A percentile compares a stretch with the other conserved stretches of the same genome.
phyloP scores from a whole-genome alignment of 2,113 vertebrate species.

The Hydrochoerus hydrochaeris region DNA sequence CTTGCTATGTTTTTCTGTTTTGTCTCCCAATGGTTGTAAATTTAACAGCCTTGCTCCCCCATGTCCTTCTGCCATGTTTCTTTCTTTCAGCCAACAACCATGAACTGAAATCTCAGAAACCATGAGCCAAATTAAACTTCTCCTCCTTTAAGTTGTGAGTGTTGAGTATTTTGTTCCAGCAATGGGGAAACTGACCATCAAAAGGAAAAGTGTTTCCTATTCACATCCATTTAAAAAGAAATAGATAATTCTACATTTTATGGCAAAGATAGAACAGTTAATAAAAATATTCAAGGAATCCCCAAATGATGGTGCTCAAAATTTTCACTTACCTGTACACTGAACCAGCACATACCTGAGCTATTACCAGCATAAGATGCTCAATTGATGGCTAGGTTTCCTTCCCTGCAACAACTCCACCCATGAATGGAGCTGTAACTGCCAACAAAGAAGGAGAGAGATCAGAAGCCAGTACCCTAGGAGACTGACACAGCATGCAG shows the following conservation, averaged over 20 bases:
- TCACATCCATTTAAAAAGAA: constrained; percentile 2
- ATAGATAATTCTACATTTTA: neutral
- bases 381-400: neutral
- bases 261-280: neutral
- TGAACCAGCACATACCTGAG: too few relatives aligned
- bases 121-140: neutral
- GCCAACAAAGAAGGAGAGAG: neutral
- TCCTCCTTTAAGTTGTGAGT: neutral
- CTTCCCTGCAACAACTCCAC: neutral
- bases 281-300: neutral
- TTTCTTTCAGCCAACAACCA: neutral
- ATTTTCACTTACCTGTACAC: neutral
- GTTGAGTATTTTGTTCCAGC: neutral
- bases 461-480: neutral
- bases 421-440: neutral
- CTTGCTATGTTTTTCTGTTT: neutral
- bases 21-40: neutral
- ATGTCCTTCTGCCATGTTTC: neutral
- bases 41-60: neutral
- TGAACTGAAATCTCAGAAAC: neutral
- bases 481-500: neutral
- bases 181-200: neutral
- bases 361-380: neutral
- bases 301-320: neutral
- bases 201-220: neutral